These are phyloP conservation scores for Liolophura sinensis DNA, from an alignment of 1,140 invertebrate species.

Conservation along the genomic window DNA sequence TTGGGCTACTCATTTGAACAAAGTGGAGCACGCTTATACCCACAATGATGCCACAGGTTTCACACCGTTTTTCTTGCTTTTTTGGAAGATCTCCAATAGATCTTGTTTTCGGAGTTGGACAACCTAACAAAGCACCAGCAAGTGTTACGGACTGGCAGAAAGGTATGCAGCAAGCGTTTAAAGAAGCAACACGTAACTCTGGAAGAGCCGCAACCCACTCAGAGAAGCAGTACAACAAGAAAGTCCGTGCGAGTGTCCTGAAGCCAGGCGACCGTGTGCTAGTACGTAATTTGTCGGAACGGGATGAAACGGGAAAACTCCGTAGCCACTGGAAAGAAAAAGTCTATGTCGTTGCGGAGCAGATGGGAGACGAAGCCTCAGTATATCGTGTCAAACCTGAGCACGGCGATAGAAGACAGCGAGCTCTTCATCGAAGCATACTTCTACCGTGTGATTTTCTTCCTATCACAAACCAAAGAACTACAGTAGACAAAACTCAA, in stretches of 20 bases:
- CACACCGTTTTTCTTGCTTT: constrained; percentile 13
- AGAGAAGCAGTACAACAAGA: constrained; percentile 3
- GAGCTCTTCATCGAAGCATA: constrained; percentile 19
- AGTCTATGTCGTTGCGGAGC: constrained; percentile 13
- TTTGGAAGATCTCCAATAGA: constrained; percentile 26
- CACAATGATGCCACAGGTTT: constrained; percentile 17
- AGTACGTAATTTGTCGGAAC: constrained; percentile 21
- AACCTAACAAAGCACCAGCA: background rate
- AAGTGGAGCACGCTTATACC: constrained; percentile 22
- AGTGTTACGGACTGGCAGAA: constrained; percentile 3
- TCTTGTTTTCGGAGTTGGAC: constrained; percentile 10
- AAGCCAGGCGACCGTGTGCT: constrained; percentile 25
- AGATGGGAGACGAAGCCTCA: constrained; percentile 15
- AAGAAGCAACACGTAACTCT: constrained; percentile 6
- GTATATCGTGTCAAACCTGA: constrained; percentile 22
- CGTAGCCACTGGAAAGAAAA: constrained; percentile 22
- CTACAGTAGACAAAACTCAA: too few relatives aligned
- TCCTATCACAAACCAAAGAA: background rate
- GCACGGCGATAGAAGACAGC: background rate
- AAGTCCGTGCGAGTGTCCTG: constrained; percentile 3
- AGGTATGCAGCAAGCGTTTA: constrained; percentile 10
- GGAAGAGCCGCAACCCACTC: background rate
- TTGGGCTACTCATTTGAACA: constrained; percentile 17
- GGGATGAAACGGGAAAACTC: constrained; percentile 26
- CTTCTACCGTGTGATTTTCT: constrained; percentile 15